Evolutionary conservation across 2,888 invertebrate genomes (phyloP).

Genomic region (Chorisops tibialis): DNA sequence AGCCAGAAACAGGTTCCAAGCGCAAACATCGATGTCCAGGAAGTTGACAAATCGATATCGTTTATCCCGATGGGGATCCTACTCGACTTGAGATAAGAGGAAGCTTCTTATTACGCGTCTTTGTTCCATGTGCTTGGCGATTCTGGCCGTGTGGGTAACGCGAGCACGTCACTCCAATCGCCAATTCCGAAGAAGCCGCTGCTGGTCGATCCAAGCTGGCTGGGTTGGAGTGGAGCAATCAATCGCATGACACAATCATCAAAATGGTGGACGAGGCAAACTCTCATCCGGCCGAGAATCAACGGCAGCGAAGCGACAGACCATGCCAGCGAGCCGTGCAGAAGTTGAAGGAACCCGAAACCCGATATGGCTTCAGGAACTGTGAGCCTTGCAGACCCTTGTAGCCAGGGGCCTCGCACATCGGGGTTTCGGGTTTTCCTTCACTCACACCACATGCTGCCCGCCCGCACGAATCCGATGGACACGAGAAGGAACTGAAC

Average conservation of each 20-base stretch:
- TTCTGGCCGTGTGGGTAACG: background rate
- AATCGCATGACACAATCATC: constrained; percentile 33
- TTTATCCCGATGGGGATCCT: too few species aligned
- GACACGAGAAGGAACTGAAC: constrained; percentile 10
- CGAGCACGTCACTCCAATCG: background rate
- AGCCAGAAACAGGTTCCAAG: too few species aligned
- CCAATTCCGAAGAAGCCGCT: background rate
- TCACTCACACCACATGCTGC: constrained; percentile 20
- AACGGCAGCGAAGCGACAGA: background rate
- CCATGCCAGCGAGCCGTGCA: background rate
- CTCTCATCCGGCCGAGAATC: background rate
- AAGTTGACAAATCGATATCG: too few species aligned
- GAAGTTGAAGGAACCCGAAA: constrained; percentile 19
- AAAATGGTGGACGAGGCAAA: constrained; percentile 34
- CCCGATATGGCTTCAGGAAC: constrained; percentile 21
- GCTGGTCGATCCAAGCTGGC: constrained; percentile 1
- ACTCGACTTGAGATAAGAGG: too few species aligned
- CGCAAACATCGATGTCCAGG: too few species aligned
- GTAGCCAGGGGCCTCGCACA: background rate
- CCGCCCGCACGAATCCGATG: background rate
- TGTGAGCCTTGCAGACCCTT: too few species aligned
- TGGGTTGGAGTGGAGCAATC: constrained; percentile 24
- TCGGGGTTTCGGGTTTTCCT: background rate
- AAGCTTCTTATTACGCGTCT: background rate
- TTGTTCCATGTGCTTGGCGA: background rate